Evolutionary conservation across 2,113 vertebrate species (phyloP).

Genomic region (Cariama cristata): DNA sequence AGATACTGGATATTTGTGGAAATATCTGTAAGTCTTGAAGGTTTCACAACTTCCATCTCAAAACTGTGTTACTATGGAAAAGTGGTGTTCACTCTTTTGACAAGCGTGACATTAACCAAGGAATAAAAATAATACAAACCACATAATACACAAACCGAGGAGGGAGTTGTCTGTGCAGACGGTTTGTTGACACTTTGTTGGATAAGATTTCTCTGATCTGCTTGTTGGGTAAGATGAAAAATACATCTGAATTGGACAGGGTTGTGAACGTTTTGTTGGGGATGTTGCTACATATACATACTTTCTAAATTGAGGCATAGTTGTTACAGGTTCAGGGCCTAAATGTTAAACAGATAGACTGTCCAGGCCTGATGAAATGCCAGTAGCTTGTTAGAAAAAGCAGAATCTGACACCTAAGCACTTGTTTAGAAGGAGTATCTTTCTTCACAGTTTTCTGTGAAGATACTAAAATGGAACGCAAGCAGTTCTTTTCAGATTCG

Average conservation of each 20-base stretch:
- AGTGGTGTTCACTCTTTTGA: slow-evolving; percentile 38
- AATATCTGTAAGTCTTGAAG: slow-evolving; percentile 35
- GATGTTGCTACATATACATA: neutral
- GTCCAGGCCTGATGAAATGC: neutral
- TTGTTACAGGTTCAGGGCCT: neutral
- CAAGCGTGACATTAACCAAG: slow-evolving; percentile 47
- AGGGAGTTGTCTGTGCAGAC: slow-evolving; percentile 44
- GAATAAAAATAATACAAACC: slow-evolving; percentile 53
- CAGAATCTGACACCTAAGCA: neutral
- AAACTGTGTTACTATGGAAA: slow-evolving; percentile 42
- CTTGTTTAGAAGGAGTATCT: neutral
- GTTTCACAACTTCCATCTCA: slow-evolving; percentile 53
- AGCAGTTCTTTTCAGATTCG: neutral
- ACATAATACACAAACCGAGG: neutral
- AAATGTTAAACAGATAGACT: neutral
- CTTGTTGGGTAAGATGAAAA: slow-evolving; percentile 2
- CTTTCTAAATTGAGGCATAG: neutral
- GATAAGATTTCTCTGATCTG: slow-evolving; percentile 53
- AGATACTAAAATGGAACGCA: neutral
- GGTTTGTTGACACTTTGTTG: slow-evolving; percentile 65
- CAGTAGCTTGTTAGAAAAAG: neutral
- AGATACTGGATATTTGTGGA: slow-evolving; percentile 31
- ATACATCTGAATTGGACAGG: neutral
- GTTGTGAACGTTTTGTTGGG: neutral
- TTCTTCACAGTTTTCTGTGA: neutral